phyloP scores from a whole-genome alignment of 2,888 invertebrate genomes.

The Falcaria lacertinaria region DNA sequence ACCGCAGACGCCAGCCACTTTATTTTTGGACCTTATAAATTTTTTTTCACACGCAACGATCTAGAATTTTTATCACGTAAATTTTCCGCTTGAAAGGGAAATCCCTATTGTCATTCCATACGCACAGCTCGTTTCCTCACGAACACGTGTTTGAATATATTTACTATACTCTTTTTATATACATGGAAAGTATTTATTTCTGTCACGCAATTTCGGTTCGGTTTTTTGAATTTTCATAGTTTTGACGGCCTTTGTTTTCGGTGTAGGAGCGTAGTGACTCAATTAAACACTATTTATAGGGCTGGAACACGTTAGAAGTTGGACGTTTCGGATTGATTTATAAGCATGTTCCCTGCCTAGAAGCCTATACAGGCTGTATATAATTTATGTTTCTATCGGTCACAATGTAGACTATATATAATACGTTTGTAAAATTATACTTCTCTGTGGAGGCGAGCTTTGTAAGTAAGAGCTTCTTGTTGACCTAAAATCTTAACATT shows the following conservation, averaged over 20 bases:
- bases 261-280: constrained; percentile 41
- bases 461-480: too few relatives aligned
- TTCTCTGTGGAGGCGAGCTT: too few relatives aligned
- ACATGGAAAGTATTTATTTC: constrained; percentile 63
- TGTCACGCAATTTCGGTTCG: constrained; percentile 70
- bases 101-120: constrained; percentile 73
- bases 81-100: constrained; percentile 78
- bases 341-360: constrained; percentile 26
- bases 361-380: too few relatives aligned
- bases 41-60: constrained; percentile 75
- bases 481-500: too few relatives aligned
- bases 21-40: constrained; percentile 68
- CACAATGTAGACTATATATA: too few relatives aligned
- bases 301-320: constrained; percentile 47
- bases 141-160: constrained; percentile 72
- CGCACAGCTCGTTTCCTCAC: constrained; percentile 66
- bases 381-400: too few relatives aligned
- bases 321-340: constrained; percentile 31
- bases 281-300: constrained; percentile 55
- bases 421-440: too few relatives aligned
- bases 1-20: constrained; percentile 74
- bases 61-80: constrained; percentile 78
- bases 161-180: constrained; percentile 32
- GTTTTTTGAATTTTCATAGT: constrained; percentile 57
- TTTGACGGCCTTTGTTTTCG: constrained; percentile 30